Base-by-base conservation (phyloP, 2,797 vertebrate genomes). In the Coregonus suidteri region DNA sequence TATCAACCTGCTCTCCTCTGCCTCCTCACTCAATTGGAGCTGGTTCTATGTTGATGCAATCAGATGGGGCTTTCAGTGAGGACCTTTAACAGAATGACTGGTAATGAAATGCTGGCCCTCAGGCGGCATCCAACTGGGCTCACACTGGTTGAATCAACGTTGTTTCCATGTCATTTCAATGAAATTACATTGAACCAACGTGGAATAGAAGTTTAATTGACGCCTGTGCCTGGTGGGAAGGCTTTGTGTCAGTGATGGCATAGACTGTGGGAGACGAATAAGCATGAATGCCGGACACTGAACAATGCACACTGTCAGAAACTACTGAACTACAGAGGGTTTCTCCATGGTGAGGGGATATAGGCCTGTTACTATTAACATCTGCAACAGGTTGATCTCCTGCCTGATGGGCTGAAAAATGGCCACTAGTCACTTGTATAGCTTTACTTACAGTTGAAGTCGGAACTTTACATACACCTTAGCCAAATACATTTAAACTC, bases 241-340 rank as follows among this genome's bases (percentile, higher is more conserved):
- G 9, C 69, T 71, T 71, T 71, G 69, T 71, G 37, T 25, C n/a
- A 15, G n/a, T 35, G 69, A 71, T 52, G 47, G 69, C 69, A 30
- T n/a, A 20, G 37, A 52, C 47, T 71, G 69, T 52, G 69, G 69
- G 69, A 52, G 69, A 71, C 41, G 6, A 71, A 51, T 35, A 68
- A 37, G 15, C 66, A 37, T 35, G 66, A 37, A 35, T 16, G 31
- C 31, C 66, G 20, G 37, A 71, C 18, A 11, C 35, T 47, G 69
- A 51, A 71, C 69, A 71, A 71, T 52, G 13, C 41, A 25, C 41
- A 30, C 69, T 71, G 41, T 71, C 69, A 51, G 69, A 51, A n/a
- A 71, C 47, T 52, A 35, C 3, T 68, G 1, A 68, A 15, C 66
- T 68, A 6, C 16, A 68, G 15, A 68, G 5, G 2, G 15, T 34